These are phyloP conservation scores for Argyrosomus regius DNA, from an alignment of 2,797 vertebrate species.

Conservation along the genomic window DNA sequence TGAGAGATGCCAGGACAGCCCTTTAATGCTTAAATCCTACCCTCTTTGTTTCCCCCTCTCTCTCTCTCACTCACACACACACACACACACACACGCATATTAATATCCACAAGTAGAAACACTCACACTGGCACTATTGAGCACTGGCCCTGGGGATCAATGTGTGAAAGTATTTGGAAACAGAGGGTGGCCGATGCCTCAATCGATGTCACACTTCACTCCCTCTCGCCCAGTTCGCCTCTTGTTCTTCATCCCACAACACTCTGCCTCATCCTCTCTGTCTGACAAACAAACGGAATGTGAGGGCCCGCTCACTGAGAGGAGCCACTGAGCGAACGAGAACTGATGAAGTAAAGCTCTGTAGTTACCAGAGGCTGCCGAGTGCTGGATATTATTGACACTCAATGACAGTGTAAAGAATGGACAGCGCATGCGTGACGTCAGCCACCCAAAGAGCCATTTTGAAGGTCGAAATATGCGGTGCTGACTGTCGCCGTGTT, in stretches of 20 bases:
- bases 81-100: constrained; percentile 26
- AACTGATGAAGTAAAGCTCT: constrained; percentile 34
- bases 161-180: constrained; percentile 49
- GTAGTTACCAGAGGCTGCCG: constrained; percentile 15
- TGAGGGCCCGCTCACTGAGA: constrained; percentile 16
- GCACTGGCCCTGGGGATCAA: constrained; percentile 22
- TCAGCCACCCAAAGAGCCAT: no score
- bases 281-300: constrained; percentile 40
- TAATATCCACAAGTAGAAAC: constrained; percentile 34
- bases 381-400: not conserved
- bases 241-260: constrained; percentile 43
- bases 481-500: no score
- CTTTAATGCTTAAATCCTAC: constrained; percentile 19
- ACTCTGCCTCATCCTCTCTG: constrained; percentile 8
- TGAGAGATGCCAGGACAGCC: constrained; percentile 8
- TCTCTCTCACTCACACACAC: constrained; percentile 7
- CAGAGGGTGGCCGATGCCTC: constrained; percentile 44
- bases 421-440: no score
- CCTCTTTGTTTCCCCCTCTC: constrained; percentile 10
- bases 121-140: constrained; percentile 43
- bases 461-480: no score
- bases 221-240: constrained; percentile 45
- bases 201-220: constrained; percentile 79
- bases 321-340: constrained; percentile 26
- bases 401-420: no score